These are phyloP conservation scores for Aphelenchoides avenae DNA, from an alignment of 1,140 invertebrate genomes.

Conservation along the genomic window DNA sequence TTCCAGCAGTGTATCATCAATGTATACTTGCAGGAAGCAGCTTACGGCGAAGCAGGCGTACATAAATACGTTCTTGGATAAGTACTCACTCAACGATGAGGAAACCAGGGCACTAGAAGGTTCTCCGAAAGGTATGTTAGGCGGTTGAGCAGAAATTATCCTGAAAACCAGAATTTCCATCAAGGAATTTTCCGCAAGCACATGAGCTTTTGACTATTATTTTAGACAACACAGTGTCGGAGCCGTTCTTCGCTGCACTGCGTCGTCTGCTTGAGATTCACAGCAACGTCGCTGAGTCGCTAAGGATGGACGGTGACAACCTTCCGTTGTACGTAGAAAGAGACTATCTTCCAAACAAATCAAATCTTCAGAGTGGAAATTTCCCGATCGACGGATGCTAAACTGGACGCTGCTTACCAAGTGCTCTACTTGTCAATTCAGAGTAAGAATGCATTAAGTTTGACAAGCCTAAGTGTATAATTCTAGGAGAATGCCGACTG, in stretches of 20 bases:
- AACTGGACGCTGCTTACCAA: slow-evolving; percentile 43
- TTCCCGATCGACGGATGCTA: slow-evolving; percentile 31
- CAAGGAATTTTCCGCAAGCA: no score
- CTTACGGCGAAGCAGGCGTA: slow-evolving; percentile 47
- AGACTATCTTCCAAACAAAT: slow-evolving; percentile 2
- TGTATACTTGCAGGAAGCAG: slow-evolving; percentile 23
- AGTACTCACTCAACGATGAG: slow-evolving; percentile 50
- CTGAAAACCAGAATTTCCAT: no score
- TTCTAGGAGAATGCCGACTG: slow-evolving; percentile 53
- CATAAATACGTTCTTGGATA: slow-evolving; percentile 49
- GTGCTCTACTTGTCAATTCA: slow-evolving; percentile 45
- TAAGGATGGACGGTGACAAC: slow-evolving; percentile 46
- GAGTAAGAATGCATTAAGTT: slow-evolving; percentile 25
- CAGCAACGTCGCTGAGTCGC: slow-evolving; percentile 30
- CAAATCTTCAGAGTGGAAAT: slow-evolving; percentile 41
- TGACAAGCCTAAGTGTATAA: background rate
- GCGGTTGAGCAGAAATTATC: no score
- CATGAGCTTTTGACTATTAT: no score
- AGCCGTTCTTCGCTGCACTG: slow-evolving; percentile 37
- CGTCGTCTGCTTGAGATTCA: slow-evolving; percentile 32
- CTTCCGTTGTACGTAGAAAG: slow-evolving; percentile 39
- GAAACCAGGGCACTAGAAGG: no score
- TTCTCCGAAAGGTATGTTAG: no score
- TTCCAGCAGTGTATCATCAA: slow-evolving; percentile 19
- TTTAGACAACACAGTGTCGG: slow-evolving; percentile 33